These are phyloP conservation scores for Dolichotis patagonum DNA, from an alignment of 2,113 vertebrate species.

Conservation along the genomic window DNA sequence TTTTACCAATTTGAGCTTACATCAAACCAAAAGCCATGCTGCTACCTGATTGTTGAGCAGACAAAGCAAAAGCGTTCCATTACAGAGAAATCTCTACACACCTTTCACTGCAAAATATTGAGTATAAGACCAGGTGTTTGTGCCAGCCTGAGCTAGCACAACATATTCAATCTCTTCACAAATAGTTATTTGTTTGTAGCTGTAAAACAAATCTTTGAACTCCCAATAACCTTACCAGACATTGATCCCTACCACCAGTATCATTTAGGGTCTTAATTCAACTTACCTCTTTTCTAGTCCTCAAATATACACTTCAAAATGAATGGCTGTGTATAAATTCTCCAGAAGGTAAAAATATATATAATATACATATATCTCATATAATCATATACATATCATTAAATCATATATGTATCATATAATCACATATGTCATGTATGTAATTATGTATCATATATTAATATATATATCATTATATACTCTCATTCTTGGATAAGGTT, in stretches of 20 bases:
- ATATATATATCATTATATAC: background rate
- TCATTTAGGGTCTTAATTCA: background rate
- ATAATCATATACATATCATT: background rate
- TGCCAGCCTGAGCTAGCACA: background rate
- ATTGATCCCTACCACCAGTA: background rate
- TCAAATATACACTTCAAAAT: background rate
- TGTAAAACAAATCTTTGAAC: background rate
- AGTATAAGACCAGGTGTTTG: background rate
- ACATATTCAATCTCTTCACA: background rate
- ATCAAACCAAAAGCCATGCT: background rate
- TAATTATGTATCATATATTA: background rate
- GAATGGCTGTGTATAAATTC: background rate
- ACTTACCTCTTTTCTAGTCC: background rate
- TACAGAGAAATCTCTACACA: background rate
- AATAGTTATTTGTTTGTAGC: background rate
- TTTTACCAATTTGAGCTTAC: background rate
- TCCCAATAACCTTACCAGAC: background rate
- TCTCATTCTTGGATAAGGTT: conserved; percentile 10
- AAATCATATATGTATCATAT: background rate
- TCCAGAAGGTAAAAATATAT: background rate
- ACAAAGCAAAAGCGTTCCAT: background rate
- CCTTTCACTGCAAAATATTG: background rate
- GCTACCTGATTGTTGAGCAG: background rate
- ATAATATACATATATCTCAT: background rate
- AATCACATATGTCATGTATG: background rate